Evolutionary conservation across 2,888 invertebrate species (phyloP), one percentile per base, ranked within the genome.

Genomic region (Amiota communis): DNA sequence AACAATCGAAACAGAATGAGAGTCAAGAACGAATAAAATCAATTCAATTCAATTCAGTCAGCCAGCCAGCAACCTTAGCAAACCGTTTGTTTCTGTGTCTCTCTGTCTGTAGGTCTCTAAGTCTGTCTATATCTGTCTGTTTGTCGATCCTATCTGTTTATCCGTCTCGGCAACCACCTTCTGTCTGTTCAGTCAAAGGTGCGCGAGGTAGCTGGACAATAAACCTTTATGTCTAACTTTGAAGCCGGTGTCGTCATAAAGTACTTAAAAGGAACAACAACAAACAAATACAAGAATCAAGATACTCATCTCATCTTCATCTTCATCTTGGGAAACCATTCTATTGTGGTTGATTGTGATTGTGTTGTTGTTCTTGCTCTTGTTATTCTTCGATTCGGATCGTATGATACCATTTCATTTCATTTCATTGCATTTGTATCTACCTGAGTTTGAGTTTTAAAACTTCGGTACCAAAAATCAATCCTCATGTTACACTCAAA

Each of bases 291-390:
- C 68, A 70, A 59, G 59, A 63, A 72, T 20, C 13, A 17, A 17
- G 61, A 65, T 51, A 36, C 36, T 23, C 23, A 23, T 23, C 36
- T 23, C 23, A 23, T 23, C 23, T 23, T 36, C 36, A 36, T 36
- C 36, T 36, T 36, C 36, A 36, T 36, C 36, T 36, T 77, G 73
- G 64, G 67, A 75, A 72, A 72, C 76, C 61, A 70, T 65, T 65
- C 65, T 65, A 82, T 84, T 82, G 84, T 84, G 76, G 70, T 67
- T 74, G 74, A 71, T 77, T 79, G 83, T 77, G 76, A n/a, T 36
- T 36, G 36, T 36, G 36, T 36, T 36, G 36, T 36, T 36, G 36
- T 36, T 36, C 36, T 36, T 36, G 6, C 36, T 36, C 36, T 36
- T 6, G 36, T 36, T 36, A 36, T 36, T 36, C 36, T 36, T 36